Evolutionary conservation across 2,888 invertebrate species (phyloP), one percentile per base, ranked within the genome.

Genomic region (Napeogenes inachia): DNA sequence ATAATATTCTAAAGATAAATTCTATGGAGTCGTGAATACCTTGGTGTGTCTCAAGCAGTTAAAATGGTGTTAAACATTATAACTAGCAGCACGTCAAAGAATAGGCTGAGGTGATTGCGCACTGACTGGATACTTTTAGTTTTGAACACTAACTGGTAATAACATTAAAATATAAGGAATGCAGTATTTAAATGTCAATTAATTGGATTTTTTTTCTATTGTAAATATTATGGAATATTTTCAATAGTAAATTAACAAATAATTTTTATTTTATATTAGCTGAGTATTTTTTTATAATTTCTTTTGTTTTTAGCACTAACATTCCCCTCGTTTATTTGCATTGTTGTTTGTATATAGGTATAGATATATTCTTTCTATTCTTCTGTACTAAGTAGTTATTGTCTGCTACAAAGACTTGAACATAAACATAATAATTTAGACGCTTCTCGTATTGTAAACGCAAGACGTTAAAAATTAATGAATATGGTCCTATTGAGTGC

Each of bases 21-120:
- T 50, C 50, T n/a, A 30, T 47, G 6, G 47, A n/a, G 21, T 21
- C 4, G 47, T 57, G 60, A 50, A 47, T 13, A 61, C 61, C 61
- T 60, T 50, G 66, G 57, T 62, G 63, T 69, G 69, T 70, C 71
- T 73, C 67, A 69, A 67, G 66, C 62, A 69, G 74, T 73, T 76
- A 73, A 74, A 73, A 70, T 68, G 60, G 67, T 67, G 70, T 74
- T 73, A 69, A 74, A 71, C 45, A 75, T 79, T 75, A 77, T 70
- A 74, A 70, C 70, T 75, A 75, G 75, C 75, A 73, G 74, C 66
- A 66, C 50, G 69, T 67, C 61, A 62, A 67, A 65, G 64, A 65
- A 70, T 68, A 69, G 69, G 71, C 33, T 33, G 13, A 13, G 56
- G 54, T 54, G 50, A 35, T 30, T 50, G 30, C 6, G 2, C 1